A percentile compares a stretch with the other conserved stretches of the same genome.
Conservation (phyloP, 1,140 invertebrate species). For the Neelides sp. region DNA sequence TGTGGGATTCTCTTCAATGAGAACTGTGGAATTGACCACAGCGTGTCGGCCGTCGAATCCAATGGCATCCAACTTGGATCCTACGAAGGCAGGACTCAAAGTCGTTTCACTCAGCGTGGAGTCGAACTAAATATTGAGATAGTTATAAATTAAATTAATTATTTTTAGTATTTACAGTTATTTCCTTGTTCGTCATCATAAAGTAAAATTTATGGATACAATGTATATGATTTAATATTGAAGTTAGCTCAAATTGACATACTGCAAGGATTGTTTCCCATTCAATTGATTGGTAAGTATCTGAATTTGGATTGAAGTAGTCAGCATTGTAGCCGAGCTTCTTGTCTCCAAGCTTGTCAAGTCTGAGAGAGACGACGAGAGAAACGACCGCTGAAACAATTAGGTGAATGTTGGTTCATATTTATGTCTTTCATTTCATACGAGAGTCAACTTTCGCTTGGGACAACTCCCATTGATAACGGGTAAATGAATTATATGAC, state of each 20-base stretch:
- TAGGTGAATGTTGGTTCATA: too few relatives aligned
- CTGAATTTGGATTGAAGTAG: slow-evolving; percentile 58
- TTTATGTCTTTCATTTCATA: too few relatives aligned
- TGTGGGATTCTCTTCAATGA: slow-evolving; percentile 58
- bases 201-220: neutral
- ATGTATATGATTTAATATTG: too few relatives aligned
- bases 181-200: neutral
- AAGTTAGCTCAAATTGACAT: slow-evolving; percentile 37
- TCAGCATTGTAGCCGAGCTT: slow-evolving; percentile 60
- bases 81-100: slow-evolving; percentile 70
- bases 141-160: slow-evolving; percentile 6
- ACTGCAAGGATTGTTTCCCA: slow-evolving; percentile 73
- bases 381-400: slow-evolving; percentile 54
- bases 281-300: slow-evolving; percentile 64
- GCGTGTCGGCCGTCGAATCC: slow-evolving; percentile 52
- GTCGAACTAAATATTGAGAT: slow-evolving; percentile 52
- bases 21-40: slow-evolving; percentile 68
- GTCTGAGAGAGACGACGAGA: slow-evolving; percentile 60
- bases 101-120: slow-evolving; percentile 80
- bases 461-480: too few relatives aligned
- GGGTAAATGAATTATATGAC: too few relatives aligned
- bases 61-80: slow-evolving; percentile 53
- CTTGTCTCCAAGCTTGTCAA: slow-evolving; percentile 69
- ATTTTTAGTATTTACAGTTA: neutral
- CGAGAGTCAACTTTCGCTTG: too few relatives aligned